phyloP scores from a whole-genome alignment of 2,888 invertebrate species.

The Belgica antarctica region DNA sequence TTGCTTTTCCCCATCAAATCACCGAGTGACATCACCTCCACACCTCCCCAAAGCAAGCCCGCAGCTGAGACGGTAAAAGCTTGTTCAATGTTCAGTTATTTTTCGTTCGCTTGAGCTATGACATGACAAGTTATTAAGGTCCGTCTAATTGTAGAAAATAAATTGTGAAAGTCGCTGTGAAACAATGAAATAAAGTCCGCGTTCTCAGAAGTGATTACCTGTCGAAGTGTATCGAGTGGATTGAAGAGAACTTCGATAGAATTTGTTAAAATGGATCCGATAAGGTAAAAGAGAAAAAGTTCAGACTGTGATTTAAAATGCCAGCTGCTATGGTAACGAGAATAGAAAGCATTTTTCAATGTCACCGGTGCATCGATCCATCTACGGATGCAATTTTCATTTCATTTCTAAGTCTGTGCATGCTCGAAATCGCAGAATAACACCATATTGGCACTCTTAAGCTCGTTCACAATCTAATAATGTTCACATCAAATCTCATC shows the following conservation, averaged over 20 bases:
- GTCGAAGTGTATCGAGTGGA: too few relatives aligned
- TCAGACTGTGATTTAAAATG: background rate
- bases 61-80: too few relatives aligned
- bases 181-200: background rate
- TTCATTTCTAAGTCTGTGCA: background rate
- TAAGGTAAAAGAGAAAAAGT: conserved; percentile 24
- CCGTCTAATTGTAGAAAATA: background rate
- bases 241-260: too few relatives aligned
- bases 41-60: too few relatives aligned
- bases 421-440: too few relatives aligned
- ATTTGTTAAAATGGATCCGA: conserved; percentile 24
- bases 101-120: too few relatives aligned
- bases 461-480: conserved; percentile 4
- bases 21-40: too few relatives aligned
- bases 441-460: too few relatives aligned
- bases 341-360: conserved; percentile 35
- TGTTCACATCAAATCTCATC: background rate
- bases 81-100: too few relatives aligned
- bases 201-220: background rate
- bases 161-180: background rate
- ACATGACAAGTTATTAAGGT: background rate
- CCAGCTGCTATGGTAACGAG: conserved; percentile 28
- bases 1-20: too few relatives aligned
- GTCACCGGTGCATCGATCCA: conserved; percentile 14
- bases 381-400: background rate